phyloP scores from a whole-genome alignment of 1,140 invertebrate species.

The Theocolax elegans region DNA sequence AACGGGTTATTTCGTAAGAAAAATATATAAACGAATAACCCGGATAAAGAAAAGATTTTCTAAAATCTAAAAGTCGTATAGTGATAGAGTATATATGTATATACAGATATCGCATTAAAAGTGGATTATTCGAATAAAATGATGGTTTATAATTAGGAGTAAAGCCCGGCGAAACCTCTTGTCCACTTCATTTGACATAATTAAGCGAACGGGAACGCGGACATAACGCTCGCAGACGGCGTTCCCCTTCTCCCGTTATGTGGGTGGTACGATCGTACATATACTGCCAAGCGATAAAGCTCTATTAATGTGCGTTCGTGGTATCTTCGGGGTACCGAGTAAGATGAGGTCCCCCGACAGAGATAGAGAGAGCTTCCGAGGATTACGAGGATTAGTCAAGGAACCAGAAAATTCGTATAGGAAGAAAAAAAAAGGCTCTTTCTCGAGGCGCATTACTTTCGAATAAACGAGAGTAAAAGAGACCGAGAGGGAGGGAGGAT shows the following conservation, averaged over 20 bases:
- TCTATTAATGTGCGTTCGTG: slow-evolving; percentile 46
- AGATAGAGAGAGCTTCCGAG: background rate
- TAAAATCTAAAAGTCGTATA: no score
- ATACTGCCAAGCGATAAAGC: slow-evolving; percentile 49
- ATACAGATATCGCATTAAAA: no score
- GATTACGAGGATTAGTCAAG: slow-evolving; percentile 21
- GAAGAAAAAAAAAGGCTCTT: background rate
- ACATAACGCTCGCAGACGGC: slow-evolving; percentile 2
- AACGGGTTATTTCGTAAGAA: no score
- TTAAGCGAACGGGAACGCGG: slow-evolving; percentile 44
- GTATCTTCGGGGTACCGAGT: slow-evolving; percentile 22
- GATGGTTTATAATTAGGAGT: slow-evolving; percentile 25
- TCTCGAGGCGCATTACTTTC: background rate
- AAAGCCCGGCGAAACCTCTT: slow-evolving; percentile 6
- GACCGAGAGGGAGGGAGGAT: no score
- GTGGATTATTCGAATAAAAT: background rate
- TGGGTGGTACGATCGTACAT: no score
- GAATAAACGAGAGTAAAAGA: no score
- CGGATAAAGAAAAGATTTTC: no score
- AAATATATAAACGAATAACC: no score
- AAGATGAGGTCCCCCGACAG: background rate
- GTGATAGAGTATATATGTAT: no score
- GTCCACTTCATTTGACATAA: slow-evolving; percentile 53
- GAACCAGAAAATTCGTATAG: slow-evolving; percentile 32
- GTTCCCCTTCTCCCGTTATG: slow-evolving; percentile 43